Evolutionary conservation across 2,797 vertebrate species (phyloP).

Genomic region (Periophthalmus magnuspinnatus): DNA sequence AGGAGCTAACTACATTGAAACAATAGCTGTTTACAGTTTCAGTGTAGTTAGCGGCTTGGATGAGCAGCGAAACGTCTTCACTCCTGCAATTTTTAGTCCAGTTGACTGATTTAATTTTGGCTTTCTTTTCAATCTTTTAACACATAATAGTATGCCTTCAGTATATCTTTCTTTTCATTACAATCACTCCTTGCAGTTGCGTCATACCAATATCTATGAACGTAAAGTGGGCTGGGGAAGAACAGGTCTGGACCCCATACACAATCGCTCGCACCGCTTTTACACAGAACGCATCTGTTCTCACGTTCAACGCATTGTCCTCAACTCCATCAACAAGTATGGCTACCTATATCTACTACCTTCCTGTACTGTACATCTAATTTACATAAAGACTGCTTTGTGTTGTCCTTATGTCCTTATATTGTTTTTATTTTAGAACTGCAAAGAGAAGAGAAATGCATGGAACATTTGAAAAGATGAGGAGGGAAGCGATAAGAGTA

Average conservation of each 20-base stretch:
- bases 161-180: too few species aligned
- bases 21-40: too few species aligned
- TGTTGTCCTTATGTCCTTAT: not conserved
- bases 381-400: too few species aligned
- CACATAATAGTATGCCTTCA: not conserved
- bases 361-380: not conserved
- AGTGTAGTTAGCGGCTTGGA: too few species aligned
- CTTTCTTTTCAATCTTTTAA: too few species aligned
- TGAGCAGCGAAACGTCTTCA: too few species aligned
- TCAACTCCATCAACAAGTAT: conserved; percentile 60
- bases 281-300: conserved; percentile 62
- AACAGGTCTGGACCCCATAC: conserved; percentile 63
- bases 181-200: conserved; percentile 49
- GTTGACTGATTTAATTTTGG: too few species aligned
- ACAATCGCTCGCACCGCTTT: conserved; percentile 66
- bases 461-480: conserved; percentile 47
- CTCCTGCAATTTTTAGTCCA: too few species aligned
- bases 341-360: not conserved
- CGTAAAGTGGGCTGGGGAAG: conserved; percentile 66
- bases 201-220: conserved; percentile 72
- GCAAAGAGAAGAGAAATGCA: conserved; percentile 34
- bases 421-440: conserved; percentile 37
- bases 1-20: too few species aligned
- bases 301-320: conserved; percentile 66
- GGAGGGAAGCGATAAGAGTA: conserved; percentile 43